Evolutionary conservation across 2,888 invertebrate genomes (phyloP), one percentile per base, ranked within the genome.

Genomic region (Gymnosoma rotundatum): DNA sequence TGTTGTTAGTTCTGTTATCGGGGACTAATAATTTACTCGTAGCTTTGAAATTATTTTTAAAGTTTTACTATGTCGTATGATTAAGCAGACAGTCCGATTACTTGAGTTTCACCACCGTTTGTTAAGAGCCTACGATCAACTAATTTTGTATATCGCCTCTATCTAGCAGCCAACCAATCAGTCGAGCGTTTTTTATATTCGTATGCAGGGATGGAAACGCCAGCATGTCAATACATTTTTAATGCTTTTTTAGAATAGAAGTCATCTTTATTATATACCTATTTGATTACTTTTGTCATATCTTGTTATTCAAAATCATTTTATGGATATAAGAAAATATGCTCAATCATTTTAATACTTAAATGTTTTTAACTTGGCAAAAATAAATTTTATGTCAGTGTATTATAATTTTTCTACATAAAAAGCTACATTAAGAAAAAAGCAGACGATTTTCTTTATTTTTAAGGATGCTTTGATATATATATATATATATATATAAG

Each of bases 101-200:
- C 20, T 56, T 48, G 5, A 32, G 18, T 18, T 20, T 9, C 2
- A 42, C 48, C 18, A 74, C 74, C 64, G 60, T n/a, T 36, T n/a
- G 38, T 54, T 54, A 14, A 72, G 54, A 61, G 61, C 12, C 54
- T 67, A 76, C 61, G 83, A 79, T 75, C 83, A 61, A 83, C 83
- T 83, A 61, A 48, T 67, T 67, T 75, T n/a, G 36, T n/a, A 66
- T 56, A 54, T 25, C 38, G 70, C 18, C 54, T 54, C 18, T 38
- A 14, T 18, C 50, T 50, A 61, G 38, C 56, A 50, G 32, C 73
- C n/a, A 75, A 14, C 52, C 21, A 52, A 70, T 50, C 36, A 58
- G 20, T n/a, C 21, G 18, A 52, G 7, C 18, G 8, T 52, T 18
- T 52, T 2, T 20, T 52, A 14, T 52, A 52, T 52, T 52, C 3